Conservation (phyloP, 1,140 invertebrate species). For the Brachionus plicatilis region DNA sequence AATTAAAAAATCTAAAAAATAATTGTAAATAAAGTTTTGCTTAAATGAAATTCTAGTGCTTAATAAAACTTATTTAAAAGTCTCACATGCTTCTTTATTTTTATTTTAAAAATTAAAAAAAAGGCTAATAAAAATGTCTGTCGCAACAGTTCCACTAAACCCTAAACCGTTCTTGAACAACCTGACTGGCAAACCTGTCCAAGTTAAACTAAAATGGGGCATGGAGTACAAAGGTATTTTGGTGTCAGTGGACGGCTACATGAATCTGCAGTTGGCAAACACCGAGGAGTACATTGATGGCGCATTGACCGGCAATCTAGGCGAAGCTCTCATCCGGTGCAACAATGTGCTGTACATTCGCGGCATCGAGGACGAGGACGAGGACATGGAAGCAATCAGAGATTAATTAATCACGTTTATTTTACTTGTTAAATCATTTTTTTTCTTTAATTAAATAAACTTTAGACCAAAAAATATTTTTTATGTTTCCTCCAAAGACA, state of each 20-base stretch:
- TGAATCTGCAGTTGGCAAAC: constrained; percentile 92
- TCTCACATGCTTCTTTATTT: background rate
- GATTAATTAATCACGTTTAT: background rate
- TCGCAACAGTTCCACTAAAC: constrained; percentile 75
- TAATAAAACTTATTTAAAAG: background rate
- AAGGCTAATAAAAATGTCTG: constrained; percentile 17
- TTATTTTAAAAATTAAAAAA: background rate
- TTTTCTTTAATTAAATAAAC: background rate
- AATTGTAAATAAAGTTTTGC: background rate
- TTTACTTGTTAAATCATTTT: background rate
- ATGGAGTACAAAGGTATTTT: constrained; percentile 98
- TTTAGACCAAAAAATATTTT: background rate
- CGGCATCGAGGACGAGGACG: constrained; percentile 80
- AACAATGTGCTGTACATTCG: constrained; percentile 97
- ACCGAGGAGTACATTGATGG: constrained; percentile 97
- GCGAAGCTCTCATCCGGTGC: constrained; percentile 91
- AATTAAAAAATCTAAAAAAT: background rate
- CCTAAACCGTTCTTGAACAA: constrained; percentile 98
- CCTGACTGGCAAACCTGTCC: constrained; percentile 90
- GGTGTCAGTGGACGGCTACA: constrained; percentile 95
- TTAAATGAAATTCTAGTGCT: background rate
- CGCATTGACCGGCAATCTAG: constrained; percentile 80
- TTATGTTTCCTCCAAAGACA: background rate
- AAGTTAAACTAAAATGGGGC: constrained; percentile 98
- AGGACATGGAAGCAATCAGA: constrained; percentile 38